Evolutionary conservation across 1,140 invertebrate genomes (phyloP).

Genomic region (Gryllus bimaculatus): DNA sequence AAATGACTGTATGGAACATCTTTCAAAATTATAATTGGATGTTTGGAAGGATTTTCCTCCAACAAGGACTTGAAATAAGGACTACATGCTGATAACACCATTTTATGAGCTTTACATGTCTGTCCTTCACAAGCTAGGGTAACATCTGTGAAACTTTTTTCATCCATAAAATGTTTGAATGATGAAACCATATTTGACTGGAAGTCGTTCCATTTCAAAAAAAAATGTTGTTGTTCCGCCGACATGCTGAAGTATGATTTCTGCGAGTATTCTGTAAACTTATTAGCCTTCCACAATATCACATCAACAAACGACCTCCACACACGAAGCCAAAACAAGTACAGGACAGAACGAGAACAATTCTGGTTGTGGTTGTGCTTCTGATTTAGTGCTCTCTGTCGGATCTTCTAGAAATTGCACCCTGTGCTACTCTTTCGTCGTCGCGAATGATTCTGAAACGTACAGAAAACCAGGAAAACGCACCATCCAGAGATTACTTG

Average conservation of each 20-base stretch:
- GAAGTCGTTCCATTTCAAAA: slow-evolving; percentile 95
- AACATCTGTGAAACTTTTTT: slow-evolving; percentile 90
- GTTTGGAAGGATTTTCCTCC: slow-evolving; percentile 91
- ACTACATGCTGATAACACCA: slow-evolving; percentile 87
- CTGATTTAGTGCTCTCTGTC: background rate
- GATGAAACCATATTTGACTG: slow-evolving; percentile 93
- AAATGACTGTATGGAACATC: slow-evolving; percentile 87
- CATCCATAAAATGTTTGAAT: slow-evolving; percentile 81
- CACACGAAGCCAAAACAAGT: background rate
- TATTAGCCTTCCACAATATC: background rate
- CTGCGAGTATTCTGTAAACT: background rate
- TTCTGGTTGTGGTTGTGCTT: background rate
- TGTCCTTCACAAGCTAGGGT: slow-evolving; percentile 84
- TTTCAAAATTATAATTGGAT: slow-evolving; percentile 89
- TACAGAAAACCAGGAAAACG: no score
- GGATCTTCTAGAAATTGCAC: background rate
- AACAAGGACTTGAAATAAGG: slow-evolving; percentile 85
- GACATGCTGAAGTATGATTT: slow-evolving; percentile 44
- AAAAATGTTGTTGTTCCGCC: slow-evolving; percentile 82
- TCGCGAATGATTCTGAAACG: no score
- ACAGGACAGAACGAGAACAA: background rate
- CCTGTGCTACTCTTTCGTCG: background rate
- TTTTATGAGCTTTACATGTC: slow-evolving; percentile 91
- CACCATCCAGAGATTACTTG: no score
- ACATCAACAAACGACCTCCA: background rate